These are phyloP conservation scores for Caenorhabditis sp. DNA, from an alignment of 2,888 invertebrate genomes.

Conservation along the genomic window DNA sequence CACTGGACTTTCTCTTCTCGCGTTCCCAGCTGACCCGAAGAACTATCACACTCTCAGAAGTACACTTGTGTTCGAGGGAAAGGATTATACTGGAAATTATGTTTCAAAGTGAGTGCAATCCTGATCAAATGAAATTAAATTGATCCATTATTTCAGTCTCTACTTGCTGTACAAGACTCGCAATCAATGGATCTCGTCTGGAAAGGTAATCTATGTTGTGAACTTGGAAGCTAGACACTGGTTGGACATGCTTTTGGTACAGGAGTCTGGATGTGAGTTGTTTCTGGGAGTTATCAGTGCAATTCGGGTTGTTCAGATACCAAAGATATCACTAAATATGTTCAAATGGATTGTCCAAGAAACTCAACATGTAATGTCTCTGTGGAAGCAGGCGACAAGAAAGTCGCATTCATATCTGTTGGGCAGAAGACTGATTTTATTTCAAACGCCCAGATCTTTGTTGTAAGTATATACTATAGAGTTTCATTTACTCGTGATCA, in stretches of 20 bases:
- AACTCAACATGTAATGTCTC: constrained; percentile 6
- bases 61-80: constrained; percentile 32
- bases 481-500: neutral
- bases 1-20: constrained; percentile 20
- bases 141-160: constrained; percentile 9
- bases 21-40: constrained; percentile 8
- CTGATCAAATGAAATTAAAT: neutral
- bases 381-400: constrained; percentile 14
- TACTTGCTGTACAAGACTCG: constrained; percentile 22
- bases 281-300: neutral
- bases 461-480: constrained; percentile 1
- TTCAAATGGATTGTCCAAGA: constrained; percentile 3
- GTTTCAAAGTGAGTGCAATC: constrained; percentile 23
- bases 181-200: constrained; percentile 30
- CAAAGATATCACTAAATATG: constrained; percentile 31
- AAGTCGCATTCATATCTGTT: constrained; percentile 6
- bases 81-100: constrained; percentile 9
- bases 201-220: constrained; percentile 2
- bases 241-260: neutral
- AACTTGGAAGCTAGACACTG: constrained; percentile 18
- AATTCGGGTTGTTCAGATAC: constrained; percentile 17
- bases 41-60: constrained; percentile 17
- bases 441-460: neutral
- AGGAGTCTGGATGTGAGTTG: constrained; percentile 19
- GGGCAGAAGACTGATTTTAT: neutral